These are phyloP conservation scores for Chrysolina americana DNA, from an alignment of 2,888 invertebrate species.

Conservation along the genomic window DNA sequence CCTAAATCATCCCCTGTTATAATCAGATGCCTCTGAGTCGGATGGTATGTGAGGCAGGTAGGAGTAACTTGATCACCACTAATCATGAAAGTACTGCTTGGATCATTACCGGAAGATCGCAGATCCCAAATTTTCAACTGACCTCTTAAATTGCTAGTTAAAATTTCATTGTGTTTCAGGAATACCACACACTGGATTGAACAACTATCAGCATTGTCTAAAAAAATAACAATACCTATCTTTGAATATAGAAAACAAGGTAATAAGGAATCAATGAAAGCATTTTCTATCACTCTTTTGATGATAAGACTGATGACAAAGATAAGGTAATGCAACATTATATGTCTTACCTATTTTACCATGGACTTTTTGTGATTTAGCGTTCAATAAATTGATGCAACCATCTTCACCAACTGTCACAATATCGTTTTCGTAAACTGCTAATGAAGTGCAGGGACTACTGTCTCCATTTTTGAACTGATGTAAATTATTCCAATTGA, in stretches of 20 bases:
- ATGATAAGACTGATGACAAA: no score
- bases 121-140: constrained; percentile 93
- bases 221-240: constrained; percentile 48
- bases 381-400: constrained; percentile 73
- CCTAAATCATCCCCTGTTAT: constrained; percentile 89
- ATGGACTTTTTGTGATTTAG: constrained; percentile 70
- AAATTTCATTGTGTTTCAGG: constrained; percentile 80
- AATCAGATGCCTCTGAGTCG: constrained; percentile 88
- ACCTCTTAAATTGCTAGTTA: constrained; percentile 90
- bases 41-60: constrained; percentile 85
- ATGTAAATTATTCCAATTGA: constrained; percentile 79
- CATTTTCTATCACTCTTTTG: background rate
- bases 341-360: constrained; percentile 69
- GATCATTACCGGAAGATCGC: constrained; percentile 75
- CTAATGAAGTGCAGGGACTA: constrained; percentile 84
- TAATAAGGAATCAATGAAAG: background rate
- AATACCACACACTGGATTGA: constrained; percentile 84
- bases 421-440: constrained; percentile 83
- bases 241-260: constrained; percentile 2
- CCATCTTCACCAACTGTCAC: constrained; percentile 92
- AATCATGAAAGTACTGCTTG: constrained; percentile 80
- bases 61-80: constrained; percentile 83
- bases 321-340: no score
- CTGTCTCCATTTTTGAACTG: constrained; percentile 72
- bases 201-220: constrained; percentile 85